Evolutionary conservation across 2,888 invertebrate species (phyloP), one percentile per base, ranked within the genome.

Genomic region (Ophraella communa): DNA sequence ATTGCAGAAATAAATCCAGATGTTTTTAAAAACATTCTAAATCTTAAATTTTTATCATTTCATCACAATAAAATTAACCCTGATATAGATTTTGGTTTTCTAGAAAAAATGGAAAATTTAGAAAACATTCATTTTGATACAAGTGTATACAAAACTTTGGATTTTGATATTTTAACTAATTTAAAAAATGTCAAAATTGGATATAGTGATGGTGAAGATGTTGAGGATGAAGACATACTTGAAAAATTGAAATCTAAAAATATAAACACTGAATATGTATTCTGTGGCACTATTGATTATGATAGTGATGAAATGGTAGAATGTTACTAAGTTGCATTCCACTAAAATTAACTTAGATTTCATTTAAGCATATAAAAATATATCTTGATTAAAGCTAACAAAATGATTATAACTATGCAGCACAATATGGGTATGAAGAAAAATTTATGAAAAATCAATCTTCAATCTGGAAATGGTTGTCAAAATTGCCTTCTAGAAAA

Each of bases 201-300:
- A 18, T 59, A 51, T 47, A 20, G 21, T 18, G 51, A 39, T 18
- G 55, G n/a, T 23, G 56, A 45, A 45, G 59, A 59, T 42, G 4
- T 35, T 24, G 24, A 39, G n/a, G 14, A 8, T n/a, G 35, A 23
- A 24, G 39, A 59, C 11, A 3, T 59, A 18, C 18, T 59, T 1
- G 59, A 49, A 39, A 51, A 2, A 11, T 24, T 59, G 4, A 49
- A 39, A 24, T 49, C 59, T 2, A 59, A 51, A 24, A 24, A 35
- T 24, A 51, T 59, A 18, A 59, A 33, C 7, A 39, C 59, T 21
- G 59, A 59, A 39, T 59, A 39, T 24, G 51, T 59, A 14, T 59
- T 59, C 24, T 59, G 59, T 59, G 59, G 59, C 10, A 59, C 23
- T 11, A n/a, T 59, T 35, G 59, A 59, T n/a, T 59, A n/a, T 20